A percentile compares a stretch with the other conserved stretches of the same genome.
Evolutionary conservation across 2,113 vertebrate species (phyloP).

Genomic region (Pygoscelis antarcticus): DNA sequence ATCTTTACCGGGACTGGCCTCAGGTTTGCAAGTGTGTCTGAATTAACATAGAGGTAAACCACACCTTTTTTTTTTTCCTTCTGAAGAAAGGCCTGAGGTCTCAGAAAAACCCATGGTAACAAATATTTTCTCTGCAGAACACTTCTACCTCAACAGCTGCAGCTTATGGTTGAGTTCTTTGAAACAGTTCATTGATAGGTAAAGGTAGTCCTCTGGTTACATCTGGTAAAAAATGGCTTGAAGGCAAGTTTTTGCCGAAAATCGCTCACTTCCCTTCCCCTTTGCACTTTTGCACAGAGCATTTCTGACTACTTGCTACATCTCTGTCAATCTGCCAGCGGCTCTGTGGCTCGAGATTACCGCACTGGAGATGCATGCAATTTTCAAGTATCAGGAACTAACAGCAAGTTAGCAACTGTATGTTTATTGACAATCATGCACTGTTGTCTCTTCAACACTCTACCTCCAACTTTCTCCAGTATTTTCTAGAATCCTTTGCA

Average conservation of each 20-base stretch:
- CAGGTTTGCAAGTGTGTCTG: neutral
- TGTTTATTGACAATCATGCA: neutral
- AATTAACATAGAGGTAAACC: neutral
- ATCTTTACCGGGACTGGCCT: neutral
- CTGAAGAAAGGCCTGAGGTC: neutral
- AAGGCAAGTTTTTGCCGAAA: neutral
- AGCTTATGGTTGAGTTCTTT: neutral
- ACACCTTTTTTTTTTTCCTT: neutral
- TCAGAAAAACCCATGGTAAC: neutral
- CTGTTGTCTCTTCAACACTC: neutral
- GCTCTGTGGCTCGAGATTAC: neutral
- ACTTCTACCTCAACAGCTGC: neutral
- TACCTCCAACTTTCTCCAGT: neutral
- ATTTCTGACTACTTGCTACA: neutral
- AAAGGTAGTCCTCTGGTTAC: neutral
- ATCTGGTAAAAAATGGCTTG: neutral
- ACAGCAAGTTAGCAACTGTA: neutral
- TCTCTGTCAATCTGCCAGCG: neutral
- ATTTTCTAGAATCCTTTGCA: neutral
- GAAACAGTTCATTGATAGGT: neutral
- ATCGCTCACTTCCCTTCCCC: neutral
- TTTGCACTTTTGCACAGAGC: neutral
- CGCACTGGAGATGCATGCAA: neutral
- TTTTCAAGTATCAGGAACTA: conserved; percentile 1
- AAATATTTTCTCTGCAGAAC: neutral